Evolutionary conservation across 2,797 vertebrate species (phyloP).

Genomic region (Gallirallus australis): DNA sequence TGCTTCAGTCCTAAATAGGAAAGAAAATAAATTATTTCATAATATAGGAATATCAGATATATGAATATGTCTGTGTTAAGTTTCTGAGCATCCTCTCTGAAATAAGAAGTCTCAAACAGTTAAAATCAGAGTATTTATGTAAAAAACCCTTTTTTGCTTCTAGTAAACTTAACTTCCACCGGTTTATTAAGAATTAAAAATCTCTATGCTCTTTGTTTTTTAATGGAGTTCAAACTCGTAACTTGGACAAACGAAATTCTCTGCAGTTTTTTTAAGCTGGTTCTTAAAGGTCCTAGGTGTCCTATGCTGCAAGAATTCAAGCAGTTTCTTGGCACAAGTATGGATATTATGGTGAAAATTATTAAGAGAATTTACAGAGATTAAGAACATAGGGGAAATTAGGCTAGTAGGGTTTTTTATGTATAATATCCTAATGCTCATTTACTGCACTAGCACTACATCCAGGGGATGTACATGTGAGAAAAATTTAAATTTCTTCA

Average conservation of each 20-base stretch:
- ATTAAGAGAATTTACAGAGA: neutral
- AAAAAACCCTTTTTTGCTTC: neutral
- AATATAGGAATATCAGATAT: neutral
- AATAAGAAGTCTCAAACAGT: neutral
- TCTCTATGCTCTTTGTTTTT: neutral
- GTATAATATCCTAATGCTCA: neutral
- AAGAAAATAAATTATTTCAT: neutral
- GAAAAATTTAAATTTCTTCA: slow-evolving; percentile 5
- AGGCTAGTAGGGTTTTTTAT: neutral
- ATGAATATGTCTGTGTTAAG: neutral
- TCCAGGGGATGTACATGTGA: neutral
- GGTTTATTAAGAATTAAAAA: neutral
- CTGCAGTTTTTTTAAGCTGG: neutral
- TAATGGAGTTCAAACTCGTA: neutral
- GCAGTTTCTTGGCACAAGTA: neutral
- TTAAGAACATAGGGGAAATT: neutral
- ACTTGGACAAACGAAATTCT: neutral
- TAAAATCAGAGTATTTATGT: neutral
- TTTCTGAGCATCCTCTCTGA: neutral
- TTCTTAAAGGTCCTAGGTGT: neutral
- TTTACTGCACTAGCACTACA: neutral
- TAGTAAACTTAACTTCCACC: neutral
- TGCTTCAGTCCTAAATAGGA: neutral
- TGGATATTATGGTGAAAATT: neutral
- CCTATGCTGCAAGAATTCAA: neutral